phyloP scores from a whole-genome alignment of 2,113 vertebrate species.

The Chaetops frenatus region DNA sequence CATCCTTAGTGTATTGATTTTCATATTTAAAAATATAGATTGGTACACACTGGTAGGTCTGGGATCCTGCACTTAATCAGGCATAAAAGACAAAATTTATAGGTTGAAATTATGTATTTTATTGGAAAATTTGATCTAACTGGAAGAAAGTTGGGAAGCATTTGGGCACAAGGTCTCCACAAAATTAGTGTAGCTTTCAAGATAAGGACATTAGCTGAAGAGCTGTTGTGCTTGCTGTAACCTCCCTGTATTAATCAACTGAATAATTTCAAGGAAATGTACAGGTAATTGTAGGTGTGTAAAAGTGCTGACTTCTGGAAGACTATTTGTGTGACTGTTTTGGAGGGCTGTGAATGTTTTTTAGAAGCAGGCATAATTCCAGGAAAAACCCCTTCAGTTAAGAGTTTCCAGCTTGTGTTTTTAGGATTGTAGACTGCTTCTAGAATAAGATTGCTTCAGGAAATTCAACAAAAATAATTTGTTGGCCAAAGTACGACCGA shows the following conservation, averaged over 20 bases:
- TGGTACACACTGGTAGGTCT: neutral
- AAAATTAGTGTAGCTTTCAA: neutral
- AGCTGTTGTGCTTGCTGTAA: neutral
- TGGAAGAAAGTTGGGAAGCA: neutral
- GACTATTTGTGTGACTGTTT: neutral
- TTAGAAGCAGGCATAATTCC: neutral
- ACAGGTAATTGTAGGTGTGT: neutral
- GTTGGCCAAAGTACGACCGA: neutral
- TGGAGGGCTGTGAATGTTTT: neutral
- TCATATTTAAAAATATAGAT: neutral
- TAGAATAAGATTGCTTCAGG: neutral
- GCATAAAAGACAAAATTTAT: neutral
- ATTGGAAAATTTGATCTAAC: neutral
- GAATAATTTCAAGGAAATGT: neutral
- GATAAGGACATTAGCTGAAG: neutral
- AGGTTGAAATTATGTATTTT: neutral
- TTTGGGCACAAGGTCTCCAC: neutral
- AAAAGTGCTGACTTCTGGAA: neutral
- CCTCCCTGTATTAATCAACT: neutral
- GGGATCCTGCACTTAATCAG: neutral
- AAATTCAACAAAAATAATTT: neutral
- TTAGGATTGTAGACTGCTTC: neutral
- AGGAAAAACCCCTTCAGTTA: neutral
- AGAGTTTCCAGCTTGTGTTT: neutral
- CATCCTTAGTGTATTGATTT: neutral